Evolutionary conservation across 2,888 invertebrate genomes (phyloP).

Genomic region (Trilocha varians): DNA sequence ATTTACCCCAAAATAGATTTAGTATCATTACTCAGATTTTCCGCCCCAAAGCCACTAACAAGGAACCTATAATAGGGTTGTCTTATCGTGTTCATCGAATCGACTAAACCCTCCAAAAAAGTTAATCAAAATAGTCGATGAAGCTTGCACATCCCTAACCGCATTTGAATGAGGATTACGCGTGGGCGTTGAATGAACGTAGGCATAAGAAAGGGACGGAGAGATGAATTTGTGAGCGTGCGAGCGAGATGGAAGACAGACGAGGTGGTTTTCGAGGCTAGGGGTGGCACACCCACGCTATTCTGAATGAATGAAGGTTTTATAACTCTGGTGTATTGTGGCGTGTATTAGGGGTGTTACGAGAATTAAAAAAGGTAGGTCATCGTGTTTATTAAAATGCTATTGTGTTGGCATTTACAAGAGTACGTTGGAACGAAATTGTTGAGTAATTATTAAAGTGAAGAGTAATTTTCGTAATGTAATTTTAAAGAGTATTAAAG

Average conservation of each 20-base stretch:
- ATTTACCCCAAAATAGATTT: neutral
- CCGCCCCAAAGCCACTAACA: neutral
- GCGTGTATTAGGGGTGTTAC: neutral
- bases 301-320: slow-evolving; percentile 49
- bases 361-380: neutral
- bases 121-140: slow-evolving; percentile 24
- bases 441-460: no score
- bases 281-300: slow-evolving; percentile 23
- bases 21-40: neutral
- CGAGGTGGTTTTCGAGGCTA: neutral
- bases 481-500: no score
- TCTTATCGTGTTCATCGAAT: neutral
- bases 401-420: neutral
- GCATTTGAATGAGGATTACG: slow-evolving; percentile 38
- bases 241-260: slow-evolving; percentile 2
- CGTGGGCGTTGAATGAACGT: slow-evolving; percentile 55
- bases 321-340: neutral
- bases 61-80: neutral
- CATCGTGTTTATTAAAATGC: neutral
- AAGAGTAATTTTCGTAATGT: no score
- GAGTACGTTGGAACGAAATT: no score
- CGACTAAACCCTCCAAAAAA: slow-evolving; percentile 9
- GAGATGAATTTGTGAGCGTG: neutral
- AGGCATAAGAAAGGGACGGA: slow-evolving; percentile 29
- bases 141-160: slow-evolving; percentile 25